Evolutionary conservation across 2,113 vertebrate species (phyloP), one percentile per base, ranked within the genome.

Genomic region (Sminthopsis crassicaudata): DNA sequence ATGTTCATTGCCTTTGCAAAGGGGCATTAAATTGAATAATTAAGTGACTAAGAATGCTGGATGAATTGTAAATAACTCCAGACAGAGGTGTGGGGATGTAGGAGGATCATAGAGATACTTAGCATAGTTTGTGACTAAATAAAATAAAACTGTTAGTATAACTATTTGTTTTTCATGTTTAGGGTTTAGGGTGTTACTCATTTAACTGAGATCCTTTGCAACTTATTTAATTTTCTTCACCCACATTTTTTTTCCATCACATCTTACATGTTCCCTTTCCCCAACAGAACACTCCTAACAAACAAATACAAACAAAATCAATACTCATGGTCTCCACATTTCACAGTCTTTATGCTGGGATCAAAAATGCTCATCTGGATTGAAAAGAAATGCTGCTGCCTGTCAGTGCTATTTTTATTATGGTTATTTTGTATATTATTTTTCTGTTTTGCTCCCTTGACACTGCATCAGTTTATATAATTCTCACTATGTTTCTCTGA

Each of bases 21-120:
- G 76, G 88, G 36, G 23, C 50, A 52, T 93, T 42, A 55, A 92
- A 88, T 42, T 55, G 90, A 53, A 36, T 91, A 92, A 95, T 92
- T 30, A 90, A 92, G 55, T 55, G 51, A 89, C 46, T 46, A 46
- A 93, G 90, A n/a, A 46, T 46, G 46, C 52, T 93, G 53, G n/a
- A 84, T 36, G 55, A 95, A 91, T 50, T 30, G 2, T 91, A 88
- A 93, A 89, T 53, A 91, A 52, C 54, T 91, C 57, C 14, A 0
- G 0, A 26, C 91, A 30, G 51, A 92, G 48, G 27, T 46, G 50
- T 90, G 25, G 42, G n/a, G 3, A 67, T 48, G 0, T 93, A 0
- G 0, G 50, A 50, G 53, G 36, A 67, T 84, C 67, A 42, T 84
- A 19, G 7, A 84, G 67, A 84, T 42, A 23, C 23, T 84, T 84